Percentiles rank a stretch among this genome's conserved stretches.
Evolutionary conservation across 2,797 vertebrate species (phyloP).

Genomic region (Poeciliopsis infans): DNA sequence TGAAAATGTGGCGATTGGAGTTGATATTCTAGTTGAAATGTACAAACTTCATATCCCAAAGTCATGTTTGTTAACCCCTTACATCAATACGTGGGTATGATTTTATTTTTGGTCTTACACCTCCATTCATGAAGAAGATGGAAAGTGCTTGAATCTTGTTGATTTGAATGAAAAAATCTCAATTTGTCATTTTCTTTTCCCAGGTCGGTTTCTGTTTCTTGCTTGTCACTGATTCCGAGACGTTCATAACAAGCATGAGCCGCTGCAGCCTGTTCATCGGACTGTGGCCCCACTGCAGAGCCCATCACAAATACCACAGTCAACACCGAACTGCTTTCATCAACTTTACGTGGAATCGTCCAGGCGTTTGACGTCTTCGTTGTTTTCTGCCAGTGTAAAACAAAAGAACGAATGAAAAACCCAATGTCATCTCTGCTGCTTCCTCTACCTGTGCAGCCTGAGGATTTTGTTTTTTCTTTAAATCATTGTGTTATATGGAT

Average conservation of each 20-base stretch:
- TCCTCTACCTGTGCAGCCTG: conserved; percentile 22
- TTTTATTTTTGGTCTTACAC: neutral
- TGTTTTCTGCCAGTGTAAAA: conserved; percentile 20
- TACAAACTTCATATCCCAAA: too few relatives aligned
- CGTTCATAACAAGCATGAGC: conserved; percentile 15
- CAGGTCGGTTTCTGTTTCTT: conserved; percentile 31
- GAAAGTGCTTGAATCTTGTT: neutral
- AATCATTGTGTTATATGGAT: conserved; percentile 27
- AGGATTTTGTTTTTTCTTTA: conserved; percentile 40
- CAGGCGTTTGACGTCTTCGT: conserved; percentile 15
- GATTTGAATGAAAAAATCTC: neutral
- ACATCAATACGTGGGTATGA: neutral
- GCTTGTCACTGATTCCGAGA: conserved; percentile 28
- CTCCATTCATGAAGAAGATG: neutral
- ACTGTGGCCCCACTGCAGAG: conserved; percentile 15
- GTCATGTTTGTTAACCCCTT: neutral
- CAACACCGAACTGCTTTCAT: conserved; percentile 34
- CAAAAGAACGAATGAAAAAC: conserved; percentile 26
- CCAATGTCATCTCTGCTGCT: conserved; percentile 18
- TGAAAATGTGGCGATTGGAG: neutral
- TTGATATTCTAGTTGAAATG: neutral
- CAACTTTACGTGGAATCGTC: conserved; percentile 28
- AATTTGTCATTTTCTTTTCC: neutral
- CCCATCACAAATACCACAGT: conserved; percentile 31
- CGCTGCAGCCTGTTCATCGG: conserved; percentile 13